Conservation (phyloP, 2,113 vertebrate genomes). For the Hyaena hyaena region DNA sequence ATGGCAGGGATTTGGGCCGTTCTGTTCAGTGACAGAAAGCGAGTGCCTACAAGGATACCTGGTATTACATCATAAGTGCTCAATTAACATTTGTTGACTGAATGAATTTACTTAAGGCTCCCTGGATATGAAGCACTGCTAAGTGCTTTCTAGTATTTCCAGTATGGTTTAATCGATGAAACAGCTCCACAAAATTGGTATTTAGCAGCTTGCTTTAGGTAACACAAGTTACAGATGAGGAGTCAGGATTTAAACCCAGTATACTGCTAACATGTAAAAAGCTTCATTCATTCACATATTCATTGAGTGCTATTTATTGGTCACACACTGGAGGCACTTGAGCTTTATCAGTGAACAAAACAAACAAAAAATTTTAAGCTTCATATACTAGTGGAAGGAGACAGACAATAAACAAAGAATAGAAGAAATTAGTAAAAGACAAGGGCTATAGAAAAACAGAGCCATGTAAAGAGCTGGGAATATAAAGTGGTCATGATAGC, state of each 20-base stretch:
- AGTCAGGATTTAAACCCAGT: conserved; percentile 36
- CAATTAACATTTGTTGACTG: neutral
- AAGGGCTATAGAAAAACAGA: neutral
- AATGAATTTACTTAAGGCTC: neutral
- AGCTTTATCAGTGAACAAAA: neutral
- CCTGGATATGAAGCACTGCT: neutral
- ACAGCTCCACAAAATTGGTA: neutral
- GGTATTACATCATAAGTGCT: neutral
- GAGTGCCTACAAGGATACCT: neutral
- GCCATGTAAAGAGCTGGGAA: neutral
- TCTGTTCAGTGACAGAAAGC: neutral
- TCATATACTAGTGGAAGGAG: neutral
- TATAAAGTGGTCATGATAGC: neutral
- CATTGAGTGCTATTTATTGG: neutral
- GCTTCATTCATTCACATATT: conserved; percentile 10
- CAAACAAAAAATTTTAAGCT: neutral
- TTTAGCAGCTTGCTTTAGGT: neutral
- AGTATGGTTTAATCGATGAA: neutral
- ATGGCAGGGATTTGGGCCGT: neutral
- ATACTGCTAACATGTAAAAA: conserved; percentile 3
- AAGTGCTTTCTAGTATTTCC: neutral
- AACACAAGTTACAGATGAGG: neutral
- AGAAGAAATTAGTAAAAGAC: neutral
- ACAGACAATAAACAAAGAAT: neutral
- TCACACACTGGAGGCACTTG: neutral